Evolutionary conservation across 92 coral and sea anemone species (phyloP), one percentile per base, ranked within the genome.

Genomic region (Blastomussa wellsi): DNA sequence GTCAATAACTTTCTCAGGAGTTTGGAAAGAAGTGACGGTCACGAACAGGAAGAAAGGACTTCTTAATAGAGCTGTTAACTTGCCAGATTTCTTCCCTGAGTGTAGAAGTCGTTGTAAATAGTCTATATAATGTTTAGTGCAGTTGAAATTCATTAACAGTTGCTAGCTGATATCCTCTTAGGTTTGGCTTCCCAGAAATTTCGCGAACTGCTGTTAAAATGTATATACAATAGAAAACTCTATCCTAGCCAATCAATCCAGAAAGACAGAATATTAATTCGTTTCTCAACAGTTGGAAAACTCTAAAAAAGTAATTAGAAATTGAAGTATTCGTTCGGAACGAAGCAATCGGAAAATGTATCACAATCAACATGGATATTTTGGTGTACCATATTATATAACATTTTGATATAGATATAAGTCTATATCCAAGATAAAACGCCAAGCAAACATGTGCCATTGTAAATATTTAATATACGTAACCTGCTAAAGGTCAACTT

Each of bases 1-100:
- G 83, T 85, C 28, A 85, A 77, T n/a, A 85, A 77, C 69, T 85
- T 85, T 33, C 88, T 85, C 2, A 66, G 68, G 35, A 85, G 88
- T 64, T 78, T 85, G 36, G 83, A 85, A 7, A 64, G 62, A 26
- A 68, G 37, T 32, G 53, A 51, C 48, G 29, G 12, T 44, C 57
- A 49, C 2, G 83, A 67, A 53, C 47, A 68, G 11, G 33, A 85
- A 31, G 83, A 42, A 59, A 57, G 52, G 39, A 55, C 14, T n/a
- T 28, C 28, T 14, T 2, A 24, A 52, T 57, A 74, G 48, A 35
- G 38, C 20, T 74, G n/a, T 72, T 28, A 64, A 74, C 32, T 75
- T 53, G 33, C 36, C 8, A 37, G 20, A 33, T 55, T 35, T 78
- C 71, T 8, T 7, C n/a, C 14, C 55, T 35, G 32, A 26, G 11